Evolutionary conservation across 2,113 vertebrate species (phyloP).

Genomic region (Pangasianodon hypophthalmus): DNA sequence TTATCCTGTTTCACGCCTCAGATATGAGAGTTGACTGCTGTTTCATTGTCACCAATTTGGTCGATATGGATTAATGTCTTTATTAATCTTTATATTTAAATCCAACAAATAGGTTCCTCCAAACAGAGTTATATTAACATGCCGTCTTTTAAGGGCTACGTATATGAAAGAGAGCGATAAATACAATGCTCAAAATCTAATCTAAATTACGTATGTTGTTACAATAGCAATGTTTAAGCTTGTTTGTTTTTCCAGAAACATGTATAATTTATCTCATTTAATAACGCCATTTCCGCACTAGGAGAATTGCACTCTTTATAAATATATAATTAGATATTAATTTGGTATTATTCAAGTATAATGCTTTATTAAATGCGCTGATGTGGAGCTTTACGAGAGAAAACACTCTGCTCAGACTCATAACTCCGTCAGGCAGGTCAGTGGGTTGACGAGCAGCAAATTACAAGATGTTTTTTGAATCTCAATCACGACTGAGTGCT

Average conservation of each 20-base stretch:
- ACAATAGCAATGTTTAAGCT: not conserved
- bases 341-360: not conserved
- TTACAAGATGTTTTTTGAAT: conserved; percentile 16
- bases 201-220: not conserved
- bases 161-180: not conserved
- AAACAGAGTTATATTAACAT: not conserved
- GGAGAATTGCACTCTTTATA: not conserved
- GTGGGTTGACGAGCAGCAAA: conserved; percentile 20
- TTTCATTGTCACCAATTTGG: not conserved
- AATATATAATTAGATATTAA: not conserved
- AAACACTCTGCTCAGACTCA: not conserved
- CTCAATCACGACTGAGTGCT: not conserved
- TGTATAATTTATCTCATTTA: not conserved
- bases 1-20: not conserved
- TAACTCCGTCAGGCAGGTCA: not conserved
- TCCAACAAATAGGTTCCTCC: not conserved
- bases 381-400: not conserved
- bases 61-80: not conserved
- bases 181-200: not conserved
- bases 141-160: too few relatives aligned
- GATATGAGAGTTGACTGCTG: not conserved
- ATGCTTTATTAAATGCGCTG: not conserved
- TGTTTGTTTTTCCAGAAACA: not conserved
- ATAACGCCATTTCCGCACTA: not conserved
- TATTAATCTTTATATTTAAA: not conserved